Evolutionary conservation across 1,140 invertebrate genomes (phyloP).

Genomic region (Eueides isabella): DNA sequence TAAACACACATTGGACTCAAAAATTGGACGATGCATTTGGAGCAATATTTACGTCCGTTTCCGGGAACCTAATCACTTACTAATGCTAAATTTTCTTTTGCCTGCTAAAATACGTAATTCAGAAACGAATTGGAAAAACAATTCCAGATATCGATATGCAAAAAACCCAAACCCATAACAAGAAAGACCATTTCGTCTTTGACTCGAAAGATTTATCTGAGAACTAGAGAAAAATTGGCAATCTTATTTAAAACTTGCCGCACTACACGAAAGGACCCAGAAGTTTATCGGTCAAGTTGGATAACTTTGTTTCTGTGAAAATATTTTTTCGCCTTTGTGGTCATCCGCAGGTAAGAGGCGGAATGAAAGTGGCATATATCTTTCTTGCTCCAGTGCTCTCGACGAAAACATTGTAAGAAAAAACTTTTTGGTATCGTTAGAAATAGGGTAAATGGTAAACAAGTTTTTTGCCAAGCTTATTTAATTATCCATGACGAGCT

Average conservation of each 20-base stretch:
- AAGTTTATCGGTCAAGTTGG: constrained; percentile 36
- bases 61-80: no score
- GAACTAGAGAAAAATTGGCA: constrained; percentile 26
- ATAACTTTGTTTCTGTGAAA: constrained; percentile 34
- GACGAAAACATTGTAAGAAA: constrained; percentile 26
- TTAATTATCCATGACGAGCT: constrained; percentile 41
- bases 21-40: no score
- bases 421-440: constrained; percentile 24
- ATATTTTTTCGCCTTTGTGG: constrained; percentile 37
- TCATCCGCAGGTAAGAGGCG: constrained; percentile 40
- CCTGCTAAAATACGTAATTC: no score
- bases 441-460: constrained; percentile 32
- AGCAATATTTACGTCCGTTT: no score
- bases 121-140: no score
- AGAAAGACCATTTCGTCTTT: background rate
- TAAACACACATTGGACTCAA: no score
- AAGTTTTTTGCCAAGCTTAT: constrained; percentile 34
- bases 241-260: constrained; percentile 39
- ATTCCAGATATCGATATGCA: background rate
- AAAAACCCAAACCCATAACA: background rate
- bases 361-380: constrained; percentile 40
- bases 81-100: no score
- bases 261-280: constrained; percentile 33
- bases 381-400: constrained; percentile 32
- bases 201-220: constrained; percentile 22